Percentiles rank a stretch among this genome's conserved stretches.
Conservation (phyloP, 2,888 invertebrate genomes). For the Synergus gifuensis region DNA sequence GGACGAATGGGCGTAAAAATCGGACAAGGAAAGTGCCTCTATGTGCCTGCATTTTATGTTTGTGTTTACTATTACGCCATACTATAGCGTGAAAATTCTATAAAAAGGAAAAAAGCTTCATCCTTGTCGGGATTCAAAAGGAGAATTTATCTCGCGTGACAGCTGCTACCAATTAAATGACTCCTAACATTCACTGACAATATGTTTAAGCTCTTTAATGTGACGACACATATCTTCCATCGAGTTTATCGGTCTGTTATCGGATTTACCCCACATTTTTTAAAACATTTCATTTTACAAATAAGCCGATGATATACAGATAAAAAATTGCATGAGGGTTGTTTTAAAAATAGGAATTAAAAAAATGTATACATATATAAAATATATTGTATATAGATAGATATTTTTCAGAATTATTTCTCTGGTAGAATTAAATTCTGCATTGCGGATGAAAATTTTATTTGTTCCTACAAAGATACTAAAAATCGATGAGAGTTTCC, state of each 20-base stretch:
- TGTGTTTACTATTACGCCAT: conserved; percentile 14
- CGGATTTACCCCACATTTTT: neutral
- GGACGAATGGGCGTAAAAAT: conserved; percentile 10
- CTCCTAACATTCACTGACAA: conserved; percentile 41
- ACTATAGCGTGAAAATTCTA: neutral
- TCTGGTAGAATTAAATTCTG: neutral
- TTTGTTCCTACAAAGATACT: neutral
- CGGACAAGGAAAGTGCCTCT: neutral
- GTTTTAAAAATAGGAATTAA: neutral
- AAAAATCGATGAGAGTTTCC: neutral
- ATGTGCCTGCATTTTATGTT: conserved; percentile 29
- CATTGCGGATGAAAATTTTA: neutral
- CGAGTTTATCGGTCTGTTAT: too few species aligned
- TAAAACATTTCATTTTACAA: neutral
- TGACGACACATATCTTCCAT: conserved; percentile 15
- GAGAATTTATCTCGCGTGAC: conserved; percentile 43
- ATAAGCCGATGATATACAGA: neutral
- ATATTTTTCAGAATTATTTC: neutral
- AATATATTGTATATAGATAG: neutral
- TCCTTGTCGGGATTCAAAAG: neutral
- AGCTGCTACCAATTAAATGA: conserved; percentile 43
- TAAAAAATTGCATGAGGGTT: neutral
- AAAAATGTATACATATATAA: too few species aligned
- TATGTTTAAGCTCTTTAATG: conserved; percentile 39
- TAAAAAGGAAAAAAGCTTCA: neutral